Evolutionary conservation across 2,888 invertebrate species (phyloP).

Genomic region (Galerucella pusilla): DNA sequence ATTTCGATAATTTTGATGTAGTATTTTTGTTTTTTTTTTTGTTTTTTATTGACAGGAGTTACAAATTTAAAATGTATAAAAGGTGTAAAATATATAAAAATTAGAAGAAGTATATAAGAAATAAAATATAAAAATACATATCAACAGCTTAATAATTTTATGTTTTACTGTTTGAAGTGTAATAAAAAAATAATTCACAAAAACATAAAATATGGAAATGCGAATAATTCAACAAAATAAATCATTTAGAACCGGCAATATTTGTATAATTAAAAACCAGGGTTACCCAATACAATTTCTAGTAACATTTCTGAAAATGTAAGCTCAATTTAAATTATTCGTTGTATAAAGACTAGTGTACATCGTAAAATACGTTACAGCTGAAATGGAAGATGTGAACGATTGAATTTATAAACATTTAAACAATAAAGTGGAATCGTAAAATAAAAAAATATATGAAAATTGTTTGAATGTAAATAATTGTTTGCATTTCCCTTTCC

Average conservation of each 20-base stretch:
- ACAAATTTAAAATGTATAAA: too few relatives aligned
- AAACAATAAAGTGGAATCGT: not conserved
- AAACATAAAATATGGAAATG: not conserved
- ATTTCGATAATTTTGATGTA: too few relatives aligned
- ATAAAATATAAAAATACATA: not conserved
- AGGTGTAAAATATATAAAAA: not conserved
- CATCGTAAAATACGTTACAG: not conserved
- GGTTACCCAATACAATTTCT: too few relatives aligned
- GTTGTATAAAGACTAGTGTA: slow-evolving; percentile 34
- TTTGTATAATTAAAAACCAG: too few relatives aligned
- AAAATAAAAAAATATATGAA: not conserved
- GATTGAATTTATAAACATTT: not conserved
- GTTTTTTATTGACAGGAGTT: too few relatives aligned
- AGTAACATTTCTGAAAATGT: too few relatives aligned
- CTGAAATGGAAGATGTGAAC: not conserved
- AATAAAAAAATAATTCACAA: slow-evolving; percentile 2
- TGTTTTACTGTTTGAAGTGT: not conserved
- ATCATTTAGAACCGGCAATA: too few relatives aligned
- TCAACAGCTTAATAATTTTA: not conserved
- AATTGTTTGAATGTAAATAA: too few relatives aligned
- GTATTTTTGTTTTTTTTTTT: too few relatives aligned
- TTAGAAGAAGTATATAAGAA: not conserved
- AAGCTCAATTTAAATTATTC: not conserved
- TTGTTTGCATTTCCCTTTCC: not conserved
- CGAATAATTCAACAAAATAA: not conserved